These are phyloP conservation scores for Ridgeia piscesae DNA, from an alignment of 1,140 invertebrate species.

Conservation along the genomic window DNA sequence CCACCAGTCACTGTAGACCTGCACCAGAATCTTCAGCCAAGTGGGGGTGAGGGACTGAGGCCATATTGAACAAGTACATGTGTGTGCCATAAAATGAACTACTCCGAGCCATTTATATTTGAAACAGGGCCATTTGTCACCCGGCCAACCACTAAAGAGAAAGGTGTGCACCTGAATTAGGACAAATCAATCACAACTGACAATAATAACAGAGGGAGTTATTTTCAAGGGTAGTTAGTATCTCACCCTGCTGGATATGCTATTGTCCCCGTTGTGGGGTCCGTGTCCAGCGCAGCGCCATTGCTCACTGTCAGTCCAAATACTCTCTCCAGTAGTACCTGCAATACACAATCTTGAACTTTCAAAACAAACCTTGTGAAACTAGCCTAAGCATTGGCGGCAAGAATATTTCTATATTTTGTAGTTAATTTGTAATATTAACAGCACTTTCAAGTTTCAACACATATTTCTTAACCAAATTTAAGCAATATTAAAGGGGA, in stretches of 20 bases:
- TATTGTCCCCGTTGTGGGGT: conserved; percentile 79
- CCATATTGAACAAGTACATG: too few relatives aligned
- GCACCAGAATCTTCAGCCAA: neutral
- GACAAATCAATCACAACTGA: conserved; percentile 21
- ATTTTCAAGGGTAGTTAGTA: neutral
- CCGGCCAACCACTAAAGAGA: neutral
- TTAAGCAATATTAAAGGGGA: too few relatives aligned
- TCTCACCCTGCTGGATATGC: conserved; percentile 95
- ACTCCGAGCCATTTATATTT: neutral
- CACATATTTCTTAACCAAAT: too few relatives aligned
- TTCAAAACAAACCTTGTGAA: neutral
- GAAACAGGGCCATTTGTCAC: neutral
- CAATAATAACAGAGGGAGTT: conserved; percentile 21
- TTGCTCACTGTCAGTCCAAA: conserved; percentile 87
- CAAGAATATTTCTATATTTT: too few relatives aligned
- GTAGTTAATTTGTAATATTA: too few relatives aligned
- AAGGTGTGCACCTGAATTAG: neutral
- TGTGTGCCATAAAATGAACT: neutral
- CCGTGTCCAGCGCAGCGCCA: conserved; percentile 87
- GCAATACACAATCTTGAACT: conserved; percentile 55
- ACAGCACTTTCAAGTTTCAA: too few relatives aligned
- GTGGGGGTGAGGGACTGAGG: too few relatives aligned
- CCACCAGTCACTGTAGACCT: neutral
- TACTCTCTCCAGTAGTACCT: conserved; percentile 93
- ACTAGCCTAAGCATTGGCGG: too few relatives aligned